Evolutionary conservation across 2,888 invertebrate genomes (phyloP), one percentile per base, ranked within the genome.

Genomic region (Platerodrilus igneus): DNA sequence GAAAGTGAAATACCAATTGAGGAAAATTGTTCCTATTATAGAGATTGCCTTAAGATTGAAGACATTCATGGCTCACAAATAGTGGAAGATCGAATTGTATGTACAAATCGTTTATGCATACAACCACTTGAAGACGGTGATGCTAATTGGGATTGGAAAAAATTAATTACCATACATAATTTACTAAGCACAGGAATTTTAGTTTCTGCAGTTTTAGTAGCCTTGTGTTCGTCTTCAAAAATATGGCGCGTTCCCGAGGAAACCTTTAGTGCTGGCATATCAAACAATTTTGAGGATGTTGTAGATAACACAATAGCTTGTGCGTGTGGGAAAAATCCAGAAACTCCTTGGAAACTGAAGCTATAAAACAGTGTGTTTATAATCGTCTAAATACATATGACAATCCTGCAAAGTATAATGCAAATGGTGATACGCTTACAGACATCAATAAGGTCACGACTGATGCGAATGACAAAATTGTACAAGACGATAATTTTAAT

Each of bases 1-100:
- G 51, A 54, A 34, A 49, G 43, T 45, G 53, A 53, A 25, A 30
- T 34, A 26, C 6, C 20, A 22, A 17, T 3, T n/a, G 32, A 23
- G 13, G 43, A 35, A 19, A 30, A 31, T 31, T 26, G 13, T 11
- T 13, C 23, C 14, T 10, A 23, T 14, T n/a, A 5, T 20, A 10
- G 17, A 9, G 3, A 9, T 2, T 17, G 5, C 16, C 26, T 7
- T 27, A 22, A 27, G 14, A 7, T 5, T 15, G 11, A 25, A 15
- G 6, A 7, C 8, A 8, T 15, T 9, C 6, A 17, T 14, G 25
- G 5, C 5, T 10, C 32, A n/a, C 18, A 16, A 28, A 17, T 7
- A 18, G 4, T 10, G 9, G 15, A 10, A 17, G 17, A 16, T 14
- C 10, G 11, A 7, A 16, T 6, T 28, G n/a, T 2, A 10, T 17